Conservation (phyloP, 2,113 vertebrate species). For the Calidris pugnax region DNA sequence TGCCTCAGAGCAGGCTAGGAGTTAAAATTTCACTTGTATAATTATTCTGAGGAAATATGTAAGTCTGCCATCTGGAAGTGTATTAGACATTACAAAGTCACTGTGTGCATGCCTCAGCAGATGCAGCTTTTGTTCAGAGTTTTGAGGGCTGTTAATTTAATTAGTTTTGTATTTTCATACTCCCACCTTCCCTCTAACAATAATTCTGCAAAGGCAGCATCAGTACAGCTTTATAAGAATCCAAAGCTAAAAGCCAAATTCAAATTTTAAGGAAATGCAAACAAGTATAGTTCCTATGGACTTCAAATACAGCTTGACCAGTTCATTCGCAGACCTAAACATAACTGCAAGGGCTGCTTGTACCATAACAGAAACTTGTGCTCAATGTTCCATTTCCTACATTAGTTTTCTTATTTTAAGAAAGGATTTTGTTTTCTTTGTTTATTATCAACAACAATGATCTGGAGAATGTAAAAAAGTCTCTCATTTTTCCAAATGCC, state of each 20-base stretch:
- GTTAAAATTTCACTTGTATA: slow-evolving; percentile 54
- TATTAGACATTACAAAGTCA: slow-evolving; percentile 58
- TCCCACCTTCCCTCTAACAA: slow-evolving; percentile 56
- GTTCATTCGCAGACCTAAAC: background rate
- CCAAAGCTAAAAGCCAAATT: background rate
- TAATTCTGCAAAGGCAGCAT: slow-evolving; percentile 14
- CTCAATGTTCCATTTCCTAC: background rate
- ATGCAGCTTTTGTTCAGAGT: slow-evolving; percentile 66
- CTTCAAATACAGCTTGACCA: background rate
- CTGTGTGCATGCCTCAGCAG: slow-evolving; percentile 55
- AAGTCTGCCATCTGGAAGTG: slow-evolving; percentile 65
- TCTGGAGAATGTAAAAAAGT: background rate
- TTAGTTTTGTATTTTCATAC: slow-evolving; percentile 64
- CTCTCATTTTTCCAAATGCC: background rate
- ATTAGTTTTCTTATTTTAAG: background rate
- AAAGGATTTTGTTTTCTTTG: background rate
- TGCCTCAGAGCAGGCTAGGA: slow-evolving; percentile 6
- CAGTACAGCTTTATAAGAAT: slow-evolving; percentile 1
- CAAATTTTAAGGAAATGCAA: background rate
- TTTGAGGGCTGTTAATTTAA: slow-evolving; percentile 68
- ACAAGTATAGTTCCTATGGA: background rate
- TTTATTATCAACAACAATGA: background rate
- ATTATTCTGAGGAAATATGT: slow-evolving; percentile 57
- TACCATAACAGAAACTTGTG: background rate
- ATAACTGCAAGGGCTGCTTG: background rate